A percentile compares a stretch with the other conserved stretches of the same genome.
phyloP scores from a whole-genome alignment of 2,888 invertebrate genomes.

The Drosophila melanosoma region DNA sequence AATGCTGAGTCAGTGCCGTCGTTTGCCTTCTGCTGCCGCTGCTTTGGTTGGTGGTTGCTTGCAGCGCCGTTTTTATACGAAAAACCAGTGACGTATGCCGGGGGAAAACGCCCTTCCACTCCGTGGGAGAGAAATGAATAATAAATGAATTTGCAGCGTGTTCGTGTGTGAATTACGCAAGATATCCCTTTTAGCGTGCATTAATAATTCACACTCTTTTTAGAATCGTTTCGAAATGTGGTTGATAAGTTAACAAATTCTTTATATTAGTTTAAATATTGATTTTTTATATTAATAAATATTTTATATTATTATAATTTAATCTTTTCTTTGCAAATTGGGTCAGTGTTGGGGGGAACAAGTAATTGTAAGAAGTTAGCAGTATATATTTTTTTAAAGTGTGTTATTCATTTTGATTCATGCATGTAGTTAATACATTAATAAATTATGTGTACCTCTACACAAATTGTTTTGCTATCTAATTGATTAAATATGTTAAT shows the following conservation, averaged over 20 bases:
- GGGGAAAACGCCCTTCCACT: constrained; percentile 11
- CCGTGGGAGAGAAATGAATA: neutral
- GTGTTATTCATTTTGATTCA: neutral
- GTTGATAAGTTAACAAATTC: neutral
- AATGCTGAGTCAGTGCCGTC: constrained; percentile 56
- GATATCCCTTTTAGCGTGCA: neutral
- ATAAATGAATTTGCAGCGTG: neutral
- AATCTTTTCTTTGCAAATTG: neutral
- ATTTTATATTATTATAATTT: neutral
- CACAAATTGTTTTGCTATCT: neutral
- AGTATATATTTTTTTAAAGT: neutral
- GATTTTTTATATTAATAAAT: neutral
- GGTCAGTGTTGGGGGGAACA: neutral
- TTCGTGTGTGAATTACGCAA: neutral
- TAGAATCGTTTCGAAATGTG: neutral
- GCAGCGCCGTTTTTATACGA: constrained; percentile 58
- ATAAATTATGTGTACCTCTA: neutral
- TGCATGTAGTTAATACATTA: neutral
- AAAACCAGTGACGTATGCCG: constrained; percentile 38
- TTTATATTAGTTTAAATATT: neutral
- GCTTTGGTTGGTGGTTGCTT: constrained; percentile 80
- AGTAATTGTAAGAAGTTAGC: neutral
- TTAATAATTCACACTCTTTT: neutral
- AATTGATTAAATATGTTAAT: neutral
- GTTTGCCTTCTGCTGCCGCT: constrained; percentile 69